These are phyloP conservation scores for Myotis myotis DNA, from an alignment of 2,797 vertebrate species.

Conservation along the genomic window DNA sequence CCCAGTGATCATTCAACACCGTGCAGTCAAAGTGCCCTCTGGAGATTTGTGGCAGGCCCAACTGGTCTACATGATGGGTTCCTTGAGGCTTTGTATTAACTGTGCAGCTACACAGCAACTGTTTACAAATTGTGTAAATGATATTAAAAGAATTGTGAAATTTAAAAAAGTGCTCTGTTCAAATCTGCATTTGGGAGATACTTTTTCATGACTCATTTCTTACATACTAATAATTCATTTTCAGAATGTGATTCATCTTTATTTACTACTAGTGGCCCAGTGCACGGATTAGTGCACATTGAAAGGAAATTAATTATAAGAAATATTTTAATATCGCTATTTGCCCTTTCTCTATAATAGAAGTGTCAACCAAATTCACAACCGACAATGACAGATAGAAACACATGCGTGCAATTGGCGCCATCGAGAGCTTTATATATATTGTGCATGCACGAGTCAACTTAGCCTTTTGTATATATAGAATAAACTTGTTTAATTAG, in stretches of 20 bases:
- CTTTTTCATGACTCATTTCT: background rate
- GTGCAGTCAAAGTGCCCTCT: background rate
- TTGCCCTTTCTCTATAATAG: no score
- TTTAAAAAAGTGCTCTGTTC: background rate
- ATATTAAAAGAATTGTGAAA: background rate
- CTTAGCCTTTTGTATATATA: no score
- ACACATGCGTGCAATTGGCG: no score
- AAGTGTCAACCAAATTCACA: no score
- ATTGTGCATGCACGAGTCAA: no score
- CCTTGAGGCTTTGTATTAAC: background rate
- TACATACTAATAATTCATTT: background rate
- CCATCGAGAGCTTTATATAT: no score
- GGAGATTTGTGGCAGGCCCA: background rate
- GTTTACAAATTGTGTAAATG: background rate
- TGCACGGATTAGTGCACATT: no score
- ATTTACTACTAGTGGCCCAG: background rate
- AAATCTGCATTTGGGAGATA: background rate
- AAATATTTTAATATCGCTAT: no score
- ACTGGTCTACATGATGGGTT: rapidly evolving
- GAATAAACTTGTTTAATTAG: no score
- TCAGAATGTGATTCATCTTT: background rate
- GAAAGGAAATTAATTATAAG: no score
- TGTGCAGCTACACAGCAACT: background rate
- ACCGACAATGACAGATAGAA: no score
- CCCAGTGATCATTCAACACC: background rate